Base-by-base conservation (phyloP, 1,140 invertebrate species). In the Ectropis grisescens region DNA sequence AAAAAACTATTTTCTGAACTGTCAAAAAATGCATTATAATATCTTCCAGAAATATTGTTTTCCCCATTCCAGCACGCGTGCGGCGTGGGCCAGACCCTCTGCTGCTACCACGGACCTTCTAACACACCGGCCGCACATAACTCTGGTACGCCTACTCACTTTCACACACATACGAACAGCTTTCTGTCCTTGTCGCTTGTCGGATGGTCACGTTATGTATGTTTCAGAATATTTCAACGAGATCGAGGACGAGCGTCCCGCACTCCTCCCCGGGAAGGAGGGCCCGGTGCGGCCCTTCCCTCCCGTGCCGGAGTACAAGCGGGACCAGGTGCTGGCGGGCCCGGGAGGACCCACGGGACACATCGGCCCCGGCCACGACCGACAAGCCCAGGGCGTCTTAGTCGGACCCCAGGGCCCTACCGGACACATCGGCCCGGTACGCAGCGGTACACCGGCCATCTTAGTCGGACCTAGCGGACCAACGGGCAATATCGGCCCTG, bases 381-480 rank as follows among this genome's bases (percentile, higher is more conserved):
- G 41, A 33, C 30, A 43, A 11, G 13, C 48, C 44, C 35, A 31
- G 0, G 44, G 38, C 13, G 37, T 41, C 0, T 37, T 48, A 11
- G 34, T 43, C 12, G 41, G 45, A 4, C 48, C 41, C 4, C 38
- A 32, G n/a, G 33, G 36, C 0, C 36, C 58, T 37, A 24, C 49
- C 29, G 16, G 41, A 26, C 10, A 43, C 51, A 58, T 28, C 47
- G 50, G 82, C 8, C n/a, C n/a, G n/a, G n/a, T n/a, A n/a, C n/a
- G n/a, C n/a, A 4, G 8, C 16, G 16, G 16, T 19, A 19, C 3
- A 3, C 16, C 16, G 3, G 16, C 11, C 1, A 51, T 87, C 11
- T 52, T 87, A 0, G 81, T 85, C 2, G 86, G 85, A 5, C 85
- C 85, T 1, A 80, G 72, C 0, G 84, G 83, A 14, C 83, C 83